Percentiles rank a stretch among this genome's conserved stretches.
Conservation (phyloP, 2,113 vertebrate genomes). For the Chlorodrepanis virens region DNA sequence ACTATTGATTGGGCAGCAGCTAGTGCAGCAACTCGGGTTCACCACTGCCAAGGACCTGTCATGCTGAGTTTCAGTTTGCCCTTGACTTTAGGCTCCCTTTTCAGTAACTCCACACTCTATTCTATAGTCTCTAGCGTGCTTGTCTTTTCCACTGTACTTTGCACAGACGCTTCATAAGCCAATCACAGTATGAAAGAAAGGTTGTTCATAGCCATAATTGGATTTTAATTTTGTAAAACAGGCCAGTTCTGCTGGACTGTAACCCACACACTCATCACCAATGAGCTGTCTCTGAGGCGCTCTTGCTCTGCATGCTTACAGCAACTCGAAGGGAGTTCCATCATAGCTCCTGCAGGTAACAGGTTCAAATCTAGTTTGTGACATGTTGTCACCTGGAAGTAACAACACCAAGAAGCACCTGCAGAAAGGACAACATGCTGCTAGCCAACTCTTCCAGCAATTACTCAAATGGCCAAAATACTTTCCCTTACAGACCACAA, state of each 20-base stretch:
- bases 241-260: neutral
- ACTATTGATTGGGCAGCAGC: neutral
- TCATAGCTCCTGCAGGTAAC: neutral
- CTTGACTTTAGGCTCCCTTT: neutral
- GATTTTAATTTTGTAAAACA: neutral
- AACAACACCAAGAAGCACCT: neutral
- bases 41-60: neutral
- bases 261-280: fast-evolving
- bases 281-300: neutral
- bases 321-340: neutral
- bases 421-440: neutral
- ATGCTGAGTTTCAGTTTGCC: neutral
- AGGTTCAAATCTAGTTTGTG: neutral
- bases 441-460: neutral
- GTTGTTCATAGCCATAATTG: neutral
- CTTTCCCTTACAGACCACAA: fast-evolving
- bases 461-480: neutral
- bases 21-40: neutral
- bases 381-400: neutral
- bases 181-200: neutral
- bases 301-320: neutral
- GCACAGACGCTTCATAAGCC: neutral
- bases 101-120: neutral
- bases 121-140: neutral
- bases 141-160: neutral